Conservation (phyloP, 2,888 invertebrate genomes). For the Campoletis raptor region DNA sequence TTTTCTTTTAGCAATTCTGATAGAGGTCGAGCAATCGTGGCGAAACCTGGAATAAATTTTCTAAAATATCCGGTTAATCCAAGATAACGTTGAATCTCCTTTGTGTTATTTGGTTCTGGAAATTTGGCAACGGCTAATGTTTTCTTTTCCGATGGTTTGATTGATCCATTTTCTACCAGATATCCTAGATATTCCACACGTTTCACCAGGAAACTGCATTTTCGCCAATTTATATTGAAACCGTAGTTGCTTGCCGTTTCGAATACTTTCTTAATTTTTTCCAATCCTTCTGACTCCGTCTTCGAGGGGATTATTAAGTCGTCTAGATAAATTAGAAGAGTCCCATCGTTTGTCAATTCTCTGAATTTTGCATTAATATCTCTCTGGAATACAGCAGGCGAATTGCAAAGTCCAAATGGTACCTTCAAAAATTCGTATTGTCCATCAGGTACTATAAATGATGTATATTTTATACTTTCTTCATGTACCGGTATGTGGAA, state of each 20-base stretch:
- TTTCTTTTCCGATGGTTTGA: slow-evolving; percentile 9
- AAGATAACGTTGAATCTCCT: neutral
- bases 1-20: neutral
- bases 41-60: slow-evolving; percentile 13
- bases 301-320: slow-evolving; percentile 2
- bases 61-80: too few species aligned
- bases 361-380: neutral
- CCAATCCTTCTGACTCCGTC: neutral
- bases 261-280: neutral
- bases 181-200: slow-evolving; percentile 1
- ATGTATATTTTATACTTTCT: neutral
- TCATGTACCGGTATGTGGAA: neutral
- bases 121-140: slow-evolving; percentile 7
- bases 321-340: neutral
- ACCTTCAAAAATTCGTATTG: slow-evolving; percentile 10
- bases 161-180: slow-evolving; percentile 2
- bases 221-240: slow-evolving; percentile 12
- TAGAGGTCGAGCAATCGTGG: neutral
- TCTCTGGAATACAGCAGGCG: neutral
- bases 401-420: slow-evolving; percentile 3
- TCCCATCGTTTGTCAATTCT: neutral
- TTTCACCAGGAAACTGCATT: slow-evolving; percentile 2
- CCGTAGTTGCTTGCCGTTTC: slow-evolving; percentile 4
- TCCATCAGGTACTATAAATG: neutral
- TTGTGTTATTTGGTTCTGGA: neutral